Evolutionary conservation across 2,888 invertebrate genomes (phyloP), one percentile per base, ranked within the genome.

Genomic region (Noctua comes): DNA sequence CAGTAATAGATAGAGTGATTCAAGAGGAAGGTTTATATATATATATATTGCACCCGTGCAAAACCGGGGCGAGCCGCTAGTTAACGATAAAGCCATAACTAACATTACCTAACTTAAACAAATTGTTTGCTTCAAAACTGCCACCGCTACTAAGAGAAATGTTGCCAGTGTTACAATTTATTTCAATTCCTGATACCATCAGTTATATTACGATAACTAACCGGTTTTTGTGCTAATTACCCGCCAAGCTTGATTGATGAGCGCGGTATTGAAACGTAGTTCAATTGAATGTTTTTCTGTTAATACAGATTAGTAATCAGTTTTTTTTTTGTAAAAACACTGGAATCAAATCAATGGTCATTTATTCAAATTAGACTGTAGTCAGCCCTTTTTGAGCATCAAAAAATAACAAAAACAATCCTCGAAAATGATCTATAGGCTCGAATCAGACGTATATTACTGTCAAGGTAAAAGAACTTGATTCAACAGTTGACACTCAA

Each of bases 151-250:
- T 5, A 76, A 84, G 80, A 84, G 68, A 84, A 84, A 84, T 72
- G 70, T 36, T 36, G 46, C 27, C 43, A 54, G 8, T 43, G 48
- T 79, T 65, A 83, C 70, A 68, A 82, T 82, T 80, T 82, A 80
- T 85, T 80, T 80, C 36, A 71, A 69, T 79, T 68, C 71, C 73
- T 46, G 83, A 85, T 88, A 81, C 57, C 64, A 88, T 88, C 80
- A 80, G 77, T 81, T 79, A 59, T 40, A 65, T 73, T 36, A 65
- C 71, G 69, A 83, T 69, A 54, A 71, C 64, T 13, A 75, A 79
- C 85, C 78, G 77, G 88, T 86, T 81, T 76, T 57, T 73, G 73
- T 79, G 79, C 86, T 88, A 88, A 88, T 88, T 88, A 88, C 77
- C 81, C 31, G 69, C 68, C 66, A 48, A 27, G 16, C 31, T 48